Base-by-base conservation (phyloP, 1,140 invertebrate genomes). In the Penaeus chinensis region DNA sequence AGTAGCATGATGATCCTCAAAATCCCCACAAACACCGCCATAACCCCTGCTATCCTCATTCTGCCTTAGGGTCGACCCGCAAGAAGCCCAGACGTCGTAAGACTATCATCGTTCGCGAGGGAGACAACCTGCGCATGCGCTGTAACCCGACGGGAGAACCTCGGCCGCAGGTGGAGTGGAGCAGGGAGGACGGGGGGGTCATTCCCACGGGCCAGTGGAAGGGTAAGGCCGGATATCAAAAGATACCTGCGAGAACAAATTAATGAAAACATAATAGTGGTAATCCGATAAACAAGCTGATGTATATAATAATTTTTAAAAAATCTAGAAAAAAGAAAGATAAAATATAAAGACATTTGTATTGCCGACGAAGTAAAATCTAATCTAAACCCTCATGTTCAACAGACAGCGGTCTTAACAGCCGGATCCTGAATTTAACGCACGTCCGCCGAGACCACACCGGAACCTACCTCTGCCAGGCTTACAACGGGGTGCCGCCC, bases 401-500 rank as follows among this genome's bases (percentile, higher is more conserved):
- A 91, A 63, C 91, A 95, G 96, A 95, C 89, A 94, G 94, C 16
- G 94, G 95, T 54, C 93, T 96, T 3, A 94, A 94, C 87, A 96
- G 96, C 18, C 93, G 94, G 66, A 94, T 94, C 8, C 93, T 98
- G 62, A 97, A 96, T 92, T 95, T 98, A 84, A 96, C 95, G 2
- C 94, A 94, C 90, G 95, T 98, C 13, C 97, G 95, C 42, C 94
- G 97, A 79, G 95, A 95, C 90, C 96, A 98, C 91, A 97, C 97
- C 93, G 97, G 97, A 77, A 94, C 94, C 47, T 98, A 98, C 91
- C 94, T 95, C 19, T 98, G 97, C 90, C 94, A 95, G 37, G 97
- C 97, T 63, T 95, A 96, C 92, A 98, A 98, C 92, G 97, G 97
- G 3, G 94, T 98, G 90, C 95, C 96, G 24, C 97, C 97, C 0